Evolutionary conservation across 1,140 invertebrate species (phyloP).

Genomic region (Drosophila ironensis): DNA sequence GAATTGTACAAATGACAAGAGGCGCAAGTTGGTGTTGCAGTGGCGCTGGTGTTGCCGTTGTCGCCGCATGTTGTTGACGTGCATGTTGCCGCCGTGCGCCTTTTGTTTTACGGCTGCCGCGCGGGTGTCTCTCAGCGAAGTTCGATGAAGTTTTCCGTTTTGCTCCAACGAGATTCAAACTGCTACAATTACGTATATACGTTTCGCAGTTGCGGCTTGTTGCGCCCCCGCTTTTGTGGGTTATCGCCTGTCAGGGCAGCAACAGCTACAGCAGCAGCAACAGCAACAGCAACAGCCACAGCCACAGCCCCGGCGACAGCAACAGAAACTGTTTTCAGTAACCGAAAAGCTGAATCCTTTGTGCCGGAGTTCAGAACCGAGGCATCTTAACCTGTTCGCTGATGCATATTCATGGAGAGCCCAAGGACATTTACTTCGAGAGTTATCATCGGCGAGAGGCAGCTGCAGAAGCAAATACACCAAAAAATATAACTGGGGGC

Average conservation of each 20-base stretch:
- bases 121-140: constrained; percentile 51
- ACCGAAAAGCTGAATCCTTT: constrained; percentile 2
- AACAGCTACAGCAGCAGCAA: background rate
- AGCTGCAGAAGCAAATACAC: constrained; percentile 11
- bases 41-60: constrained; percentile 39
- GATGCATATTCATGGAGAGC: constrained; percentile 30
- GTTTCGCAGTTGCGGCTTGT: constrained; percentile 1
- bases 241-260: background rate
- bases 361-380: background rate
- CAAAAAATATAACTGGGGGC: background rate
- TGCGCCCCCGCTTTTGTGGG: constrained; percentile 20
- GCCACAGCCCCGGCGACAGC: too few species aligned
- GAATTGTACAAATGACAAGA: constrained; percentile 75
- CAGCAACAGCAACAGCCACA: constrained; percentile 1
- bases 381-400: constrained; percentile 33
- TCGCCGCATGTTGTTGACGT: constrained; percentile 71
- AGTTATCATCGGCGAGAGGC: constrained; percentile 13
- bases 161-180: constrained; percentile 56
- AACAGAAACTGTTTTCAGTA: background rate
- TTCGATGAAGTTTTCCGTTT: constrained; percentile 67
- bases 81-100: constrained; percentile 56
- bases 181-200: constrained; percentile 58
- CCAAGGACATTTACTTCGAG: constrained; percentile 20
- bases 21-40: constrained; percentile 55
- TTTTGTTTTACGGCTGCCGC: constrained; percentile 67